Evolutionary conservation across 2,113 vertebrate species (phyloP), one percentile per base, ranked within the genome.

Genomic region (Orthochromis indermauri): DNA sequence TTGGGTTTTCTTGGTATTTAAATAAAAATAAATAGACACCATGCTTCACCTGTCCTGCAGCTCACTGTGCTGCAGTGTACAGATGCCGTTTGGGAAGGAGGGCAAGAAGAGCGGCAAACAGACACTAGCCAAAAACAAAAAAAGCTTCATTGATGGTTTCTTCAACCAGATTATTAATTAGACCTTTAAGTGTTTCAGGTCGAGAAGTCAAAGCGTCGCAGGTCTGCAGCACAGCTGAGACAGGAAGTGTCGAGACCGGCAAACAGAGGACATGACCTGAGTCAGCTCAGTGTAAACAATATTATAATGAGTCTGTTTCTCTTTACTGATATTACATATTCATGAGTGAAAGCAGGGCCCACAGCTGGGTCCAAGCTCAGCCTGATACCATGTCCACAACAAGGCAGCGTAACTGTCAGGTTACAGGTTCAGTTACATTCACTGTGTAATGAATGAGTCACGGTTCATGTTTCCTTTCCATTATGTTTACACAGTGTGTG

Each of bases 271-370:
- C 11, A 3, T n/a, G 83, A 63, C 86, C 31, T 31, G 2, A 6
- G 86, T 40, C 11, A 3, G 28, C 35, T 17, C 2, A 35, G 57
- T 19, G 79, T 73, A 86, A 91, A 90, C 86, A 88, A 11, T 10
- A 85, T 88, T 31, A 24, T 88, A 90, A 90, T 84, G 45, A 81
- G 45, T 71, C 21, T 4, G 13, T 86, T 33, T 73, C 40, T 87
- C 40, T 51, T 55, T 61, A 47, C 42, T 73, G 66, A 49, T 21
- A 19, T 59, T 76, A 7, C 85, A 90, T 88, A 91, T 88, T 88
- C 21, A 91, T 73, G 42, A 19, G 10, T 12, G 16, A 10, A 31
- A 31, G 59, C 71, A 73, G 21, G 12, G 28, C n/a, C 24, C 45
- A 35, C 11, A 26, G 66, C 63, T 24, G 2, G 14, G 33, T 5